Evolutionary conservation across 2,113 vertebrate species (phyloP).

Genomic region (Marcusenius ussheri): DNA sequence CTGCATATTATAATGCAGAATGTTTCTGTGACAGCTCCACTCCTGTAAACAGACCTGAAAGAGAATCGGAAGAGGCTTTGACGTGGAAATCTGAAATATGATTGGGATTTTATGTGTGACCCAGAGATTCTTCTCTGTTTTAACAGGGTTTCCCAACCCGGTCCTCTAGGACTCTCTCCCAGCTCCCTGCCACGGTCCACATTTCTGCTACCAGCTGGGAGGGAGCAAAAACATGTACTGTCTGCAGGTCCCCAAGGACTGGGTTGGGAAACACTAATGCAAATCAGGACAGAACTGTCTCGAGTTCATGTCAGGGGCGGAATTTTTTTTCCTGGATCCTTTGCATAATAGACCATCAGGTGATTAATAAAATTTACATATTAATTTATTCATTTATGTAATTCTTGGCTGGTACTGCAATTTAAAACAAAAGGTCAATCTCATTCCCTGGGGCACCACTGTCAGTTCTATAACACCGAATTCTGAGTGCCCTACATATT

Average conservation of each 20-base stretch:
- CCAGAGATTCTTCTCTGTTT: not conserved
- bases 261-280: not conserved
- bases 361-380: conserved; percentile 2
- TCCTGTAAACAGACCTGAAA: not conserved
- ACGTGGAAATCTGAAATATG: not conserved
- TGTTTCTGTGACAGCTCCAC: not conserved
- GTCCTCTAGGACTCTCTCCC: not conserved
- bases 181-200: not conserved
- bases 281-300: not conserved
- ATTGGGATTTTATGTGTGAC: not conserved
- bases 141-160: not conserved
- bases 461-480: not conserved
- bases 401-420: not conserved
- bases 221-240: not conserved
- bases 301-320: not conserved
- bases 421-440: conserved; percentile 4
- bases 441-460: not conserved
- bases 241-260: not conserved
- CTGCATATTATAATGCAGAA: not conserved
- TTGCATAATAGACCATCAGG: not conserved
- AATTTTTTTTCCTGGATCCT: not conserved
- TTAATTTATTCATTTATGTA: conserved; percentile 1
- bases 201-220: not conserved
- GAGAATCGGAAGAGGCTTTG: not conserved
- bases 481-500: not conserved